Base-by-base conservation (phyloP, 2,888 invertebrate genomes). In the Frankliniella fusca region DNA sequence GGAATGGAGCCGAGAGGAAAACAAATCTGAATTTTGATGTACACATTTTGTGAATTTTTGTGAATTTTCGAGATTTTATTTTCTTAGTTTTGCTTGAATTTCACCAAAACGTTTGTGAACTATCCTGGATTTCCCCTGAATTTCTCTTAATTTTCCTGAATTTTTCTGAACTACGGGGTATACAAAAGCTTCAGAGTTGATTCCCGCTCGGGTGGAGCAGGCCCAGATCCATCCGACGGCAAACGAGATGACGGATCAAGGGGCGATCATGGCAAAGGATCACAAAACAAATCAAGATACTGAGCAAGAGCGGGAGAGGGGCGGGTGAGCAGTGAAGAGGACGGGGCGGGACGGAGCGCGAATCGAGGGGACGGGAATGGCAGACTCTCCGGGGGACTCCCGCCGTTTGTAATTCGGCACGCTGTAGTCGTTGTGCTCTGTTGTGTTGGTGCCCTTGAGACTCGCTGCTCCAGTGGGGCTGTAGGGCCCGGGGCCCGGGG, bases 201-300 rank as follows among this genome's bases (percentile, higher is more conserved):
- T n/a, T n/a, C n/a, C n/a, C n/a, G n/a, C n/a, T n/a, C n/a, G n/a
- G n/a, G n/a, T n/a, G n/a, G n/a, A n/a, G 38, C 38, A 38, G 38
- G n/a, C n/a, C 38, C 38, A 38, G 38, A 38, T 38, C 38, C 38
- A 38, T 38, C 38, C 38, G 61, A 18, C 61, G 54, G 54, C 54
- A 18, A 9, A 9, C 54, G 54, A 18, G 54, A 12, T 7, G 61
- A n/a, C 10, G 61, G 61, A 11, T 61, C 61, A 61, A 18, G 61
- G 61, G 61, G 61, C n/a, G 61, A 61, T 61, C 61, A 61, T 18
- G 15, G 61, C 20, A 61, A n/a, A n/a, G 61, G 61, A 61, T 61
- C 61, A 61, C 61, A 61, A 61, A 61, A 61, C 61, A 61, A 61
- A 61, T 61, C 61, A 61, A 12, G 61, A 61, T 61, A 61, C 61